Percentiles rank a stretch among this genome's conserved stretches.
Conservation (phyloP, 64 coral and sea anemone genomes). For the Actinia tenebrosa region DNA sequence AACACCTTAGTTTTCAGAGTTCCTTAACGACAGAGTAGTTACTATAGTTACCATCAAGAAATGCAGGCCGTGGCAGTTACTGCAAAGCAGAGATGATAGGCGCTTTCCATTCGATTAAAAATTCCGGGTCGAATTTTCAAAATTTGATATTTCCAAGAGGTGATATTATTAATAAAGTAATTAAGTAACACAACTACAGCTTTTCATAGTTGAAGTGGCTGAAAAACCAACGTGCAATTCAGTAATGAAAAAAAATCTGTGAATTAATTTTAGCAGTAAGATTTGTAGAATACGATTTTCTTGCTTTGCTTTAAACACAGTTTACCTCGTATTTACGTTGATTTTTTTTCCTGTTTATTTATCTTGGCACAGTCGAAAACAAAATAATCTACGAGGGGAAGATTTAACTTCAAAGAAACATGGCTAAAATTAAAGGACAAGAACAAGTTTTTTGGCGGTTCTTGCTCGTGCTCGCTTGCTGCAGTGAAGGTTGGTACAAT, state of each 20-base stretch:
- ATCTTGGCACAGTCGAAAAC: background rate
- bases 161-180: no score
- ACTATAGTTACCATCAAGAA: background rate
- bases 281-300: no score
- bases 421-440: background rate
- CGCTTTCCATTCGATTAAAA: no score
- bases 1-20: background rate
- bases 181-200: no score
- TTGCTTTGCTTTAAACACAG: no score
- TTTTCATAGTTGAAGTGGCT: no score
- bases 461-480: background rate
- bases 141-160: no score
- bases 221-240: no score
- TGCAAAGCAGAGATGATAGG: background rate
- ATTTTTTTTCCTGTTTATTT: background rate
- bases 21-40: background rate
- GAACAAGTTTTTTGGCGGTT: background rate
- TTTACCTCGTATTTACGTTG: background rate
- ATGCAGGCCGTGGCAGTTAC: background rate
- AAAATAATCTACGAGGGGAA: background rate
- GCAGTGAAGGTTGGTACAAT: background rate
- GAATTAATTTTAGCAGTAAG: no score
- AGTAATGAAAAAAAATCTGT: no score
- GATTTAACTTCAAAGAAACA: background rate
- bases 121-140: no score